Evolutionary conservation across 1,140 invertebrate genomes (phyloP).

Genomic region (Aricia agestis): DNA sequence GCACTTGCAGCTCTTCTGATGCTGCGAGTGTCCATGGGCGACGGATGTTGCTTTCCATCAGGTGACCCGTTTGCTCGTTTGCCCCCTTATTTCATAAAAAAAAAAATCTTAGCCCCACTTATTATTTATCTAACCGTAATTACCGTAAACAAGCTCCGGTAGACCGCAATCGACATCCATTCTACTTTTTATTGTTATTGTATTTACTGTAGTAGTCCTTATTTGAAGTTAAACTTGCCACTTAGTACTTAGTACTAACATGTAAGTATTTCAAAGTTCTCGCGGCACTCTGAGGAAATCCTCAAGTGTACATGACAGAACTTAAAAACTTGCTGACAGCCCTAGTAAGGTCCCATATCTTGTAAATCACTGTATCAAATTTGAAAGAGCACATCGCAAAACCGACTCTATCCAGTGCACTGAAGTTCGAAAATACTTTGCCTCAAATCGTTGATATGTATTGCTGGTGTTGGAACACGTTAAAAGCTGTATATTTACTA

Average conservation of each 20-base stretch:
- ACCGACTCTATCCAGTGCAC: conserved; percentile 11
- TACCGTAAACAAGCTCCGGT: too few species aligned
- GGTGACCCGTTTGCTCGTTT: too few species aligned
- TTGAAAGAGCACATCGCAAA: not conserved
- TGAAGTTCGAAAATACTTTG: conserved; percentile 16
- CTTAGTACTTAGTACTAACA: not conserved
- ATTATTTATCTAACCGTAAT: too few species aligned
- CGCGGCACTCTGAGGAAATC: not conserved
- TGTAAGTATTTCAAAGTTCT: not conserved
- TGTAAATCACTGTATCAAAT: conserved; percentile 21
- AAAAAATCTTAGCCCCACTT: too few species aligned
- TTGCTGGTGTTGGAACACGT: conserved; percentile 32
- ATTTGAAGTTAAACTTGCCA: not conserved
- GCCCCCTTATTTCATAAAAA: too few species aligned
- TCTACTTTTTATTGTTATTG: too few species aligned
- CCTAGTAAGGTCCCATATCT: conserved; percentile 14
- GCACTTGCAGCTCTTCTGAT: too few species aligned
- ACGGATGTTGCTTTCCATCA: too few species aligned
- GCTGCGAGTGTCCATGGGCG: too few species aligned
- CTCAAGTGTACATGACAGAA: not conserved
- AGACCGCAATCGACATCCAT: too few species aligned
- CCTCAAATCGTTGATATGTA: conserved; percentile 8
- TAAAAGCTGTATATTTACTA: conserved; percentile 38
- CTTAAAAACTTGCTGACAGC: not conserved
- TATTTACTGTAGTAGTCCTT: too few species aligned